A percentile compares a stretch with the other conserved stretches of the same genome.
Conservation (phyloP, 2,888 invertebrate species). For the Girardia tigrina region DNA sequence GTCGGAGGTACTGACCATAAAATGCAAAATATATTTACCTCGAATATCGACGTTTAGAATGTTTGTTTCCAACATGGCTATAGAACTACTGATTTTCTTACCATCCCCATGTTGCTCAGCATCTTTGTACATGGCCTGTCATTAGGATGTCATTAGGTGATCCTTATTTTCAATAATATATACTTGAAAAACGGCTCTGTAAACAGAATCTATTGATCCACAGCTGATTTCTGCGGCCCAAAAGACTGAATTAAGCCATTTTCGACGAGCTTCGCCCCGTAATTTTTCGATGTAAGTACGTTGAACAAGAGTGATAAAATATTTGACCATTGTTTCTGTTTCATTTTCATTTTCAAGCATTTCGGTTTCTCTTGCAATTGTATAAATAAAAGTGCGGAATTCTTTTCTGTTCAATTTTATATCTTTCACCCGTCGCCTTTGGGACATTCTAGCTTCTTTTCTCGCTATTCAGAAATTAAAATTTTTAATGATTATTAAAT, state of each 20-base stretch:
- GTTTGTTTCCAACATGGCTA: constrained; percentile 47
- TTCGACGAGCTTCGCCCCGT: constrained; percentile 48
- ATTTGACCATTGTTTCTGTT: constrained; percentile 46
- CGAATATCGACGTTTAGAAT: constrained; percentile 41
- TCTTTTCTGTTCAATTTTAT: constrained; percentile 44
- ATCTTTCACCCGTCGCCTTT: constrained; percentile 42
- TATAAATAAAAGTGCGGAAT: constrained; percentile 44
- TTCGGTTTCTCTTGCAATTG: constrained; percentile 42
- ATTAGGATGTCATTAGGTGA: background rate
- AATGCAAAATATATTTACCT: constrained; percentile 43
- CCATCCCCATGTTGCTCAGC: constrained; percentile 47
- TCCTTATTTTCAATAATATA: too few species aligned
- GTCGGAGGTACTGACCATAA: constrained; percentile 46
- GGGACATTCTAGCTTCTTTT: too few species aligned
- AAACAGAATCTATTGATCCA: constrained; percentile 47
- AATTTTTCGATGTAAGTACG: constrained; percentile 46
- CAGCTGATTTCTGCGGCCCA: constrained; percentile 45
- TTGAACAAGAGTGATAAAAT: constrained; percentile 46
- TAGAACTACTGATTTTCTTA: constrained; percentile 45
- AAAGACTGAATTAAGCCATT: constrained; percentile 48
- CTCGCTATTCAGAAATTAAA: too few species aligned
- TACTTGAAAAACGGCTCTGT: constrained; percentile 46
- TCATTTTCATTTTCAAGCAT: constrained; percentile 44
- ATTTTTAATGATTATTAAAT: too few species aligned
- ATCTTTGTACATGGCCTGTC: constrained; percentile 41